A percentile compares a stretch with the other conserved stretches of the same genome.
Evolutionary conservation across 2,113 vertebrate species (phyloP).

Genomic region (Murina feae): DNA sequence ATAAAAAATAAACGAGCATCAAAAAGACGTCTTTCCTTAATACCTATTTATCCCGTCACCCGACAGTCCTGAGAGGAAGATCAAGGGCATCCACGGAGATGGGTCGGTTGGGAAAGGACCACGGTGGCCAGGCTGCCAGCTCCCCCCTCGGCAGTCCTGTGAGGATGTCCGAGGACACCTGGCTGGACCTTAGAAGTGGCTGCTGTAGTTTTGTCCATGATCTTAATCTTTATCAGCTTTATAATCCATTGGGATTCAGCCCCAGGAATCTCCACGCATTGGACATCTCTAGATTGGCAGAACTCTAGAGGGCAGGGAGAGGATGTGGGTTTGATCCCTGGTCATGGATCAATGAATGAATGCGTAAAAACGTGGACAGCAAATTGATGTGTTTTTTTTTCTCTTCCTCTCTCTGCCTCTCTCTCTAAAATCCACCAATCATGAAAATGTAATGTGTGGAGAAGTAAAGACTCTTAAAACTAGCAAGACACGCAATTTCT

Average conservation of each 20-base stretch:
- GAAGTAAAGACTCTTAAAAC: background rate
- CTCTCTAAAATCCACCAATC: no score
- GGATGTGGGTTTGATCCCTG: no score
- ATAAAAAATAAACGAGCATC: background rate
- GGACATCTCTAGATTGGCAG: background rate
- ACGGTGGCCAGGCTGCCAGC: accelerated
- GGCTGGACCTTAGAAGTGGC: background rate
- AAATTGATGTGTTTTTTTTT: no score
- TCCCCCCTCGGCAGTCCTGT: background rate
- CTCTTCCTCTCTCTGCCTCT: no score
- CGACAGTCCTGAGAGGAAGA: background rate
- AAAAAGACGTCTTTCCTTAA: background rate
- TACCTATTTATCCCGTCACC: background rate
- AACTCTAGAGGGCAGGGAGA: background rate
- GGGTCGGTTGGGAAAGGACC: background rate
- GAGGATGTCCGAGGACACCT: background rate
- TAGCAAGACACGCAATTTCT: background rate
- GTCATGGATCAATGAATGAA: no score
- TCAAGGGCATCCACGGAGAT: background rate
- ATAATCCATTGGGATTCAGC: background rate
- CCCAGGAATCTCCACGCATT: background rate
- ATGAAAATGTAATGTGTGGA: background rate
- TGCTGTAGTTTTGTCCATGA: background rate
- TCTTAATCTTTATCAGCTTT: background rate
- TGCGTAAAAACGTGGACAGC: no score